A percentile compares a stretch with the other conserved stretches of the same genome.
Conservation (phyloP, 2,888 invertebrate genomes). For the Microplitis manilae region DNA sequence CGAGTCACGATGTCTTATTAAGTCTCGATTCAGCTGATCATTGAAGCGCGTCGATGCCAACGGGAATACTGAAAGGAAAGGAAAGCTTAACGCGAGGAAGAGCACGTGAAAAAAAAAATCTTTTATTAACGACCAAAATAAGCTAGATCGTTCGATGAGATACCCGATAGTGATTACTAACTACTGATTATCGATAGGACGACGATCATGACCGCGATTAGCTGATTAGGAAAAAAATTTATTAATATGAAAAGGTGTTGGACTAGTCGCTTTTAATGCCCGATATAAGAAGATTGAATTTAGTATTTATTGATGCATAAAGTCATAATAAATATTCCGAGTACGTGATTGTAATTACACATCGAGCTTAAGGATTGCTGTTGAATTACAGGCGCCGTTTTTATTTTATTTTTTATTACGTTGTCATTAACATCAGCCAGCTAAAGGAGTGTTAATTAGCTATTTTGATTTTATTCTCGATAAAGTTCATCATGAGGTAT, state of each 20-base stretch:
- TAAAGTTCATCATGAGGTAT: constrained; percentile 2
- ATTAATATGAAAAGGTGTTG: not conserved
- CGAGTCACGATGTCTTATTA: constrained; percentile 72
- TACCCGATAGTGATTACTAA: not conserved
- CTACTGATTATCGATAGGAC: not conserved
- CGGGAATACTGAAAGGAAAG: constrained; percentile 45
- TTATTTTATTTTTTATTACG: not conserved
- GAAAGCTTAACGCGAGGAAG: constrained; percentile 30
- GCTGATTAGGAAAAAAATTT: not conserved
- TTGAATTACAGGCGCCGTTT: not conserved
- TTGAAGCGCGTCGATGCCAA: constrained; percentile 45
- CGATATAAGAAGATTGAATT: not conserved
- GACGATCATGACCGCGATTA: not conserved
- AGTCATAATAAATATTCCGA: not conserved
- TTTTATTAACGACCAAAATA: not conserved
- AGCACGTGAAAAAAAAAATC: constrained; percentile 11
- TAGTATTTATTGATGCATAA: not conserved
- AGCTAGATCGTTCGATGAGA: not conserved
- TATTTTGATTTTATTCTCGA: constrained; percentile 15
- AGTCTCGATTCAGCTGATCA: constrained; percentile 58
- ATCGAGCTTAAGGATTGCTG: not conserved
- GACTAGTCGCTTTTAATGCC: not conserved
- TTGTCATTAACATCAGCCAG: not conserved
- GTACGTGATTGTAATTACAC: not conserved
- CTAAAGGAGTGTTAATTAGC: not conserved